Percentiles rank a stretch among this genome's conserved stretches.
These are phyloP conservation scores for Corythucha ciliata DNA, from an alignment of 2,888 invertebrate genomes.

Conservation along the genomic window DNA sequence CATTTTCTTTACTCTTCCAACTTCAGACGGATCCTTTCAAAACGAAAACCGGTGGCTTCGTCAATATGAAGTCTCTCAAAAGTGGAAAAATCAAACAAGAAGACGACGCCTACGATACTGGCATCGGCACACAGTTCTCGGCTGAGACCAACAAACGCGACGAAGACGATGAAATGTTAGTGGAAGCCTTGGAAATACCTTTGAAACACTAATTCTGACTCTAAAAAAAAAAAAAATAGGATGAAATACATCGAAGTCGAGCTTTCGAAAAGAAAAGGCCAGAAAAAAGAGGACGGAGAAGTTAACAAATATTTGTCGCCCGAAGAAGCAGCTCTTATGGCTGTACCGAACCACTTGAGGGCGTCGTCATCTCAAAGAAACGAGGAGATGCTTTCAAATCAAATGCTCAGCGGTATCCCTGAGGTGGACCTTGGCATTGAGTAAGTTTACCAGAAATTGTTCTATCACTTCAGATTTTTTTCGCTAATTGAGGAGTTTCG, in stretches of 20 bases:
- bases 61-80: conserved; percentile 78
- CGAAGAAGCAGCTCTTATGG: conserved; percentile 80
- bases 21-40: conserved; percentile 60
- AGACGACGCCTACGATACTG: conserved; percentile 86
- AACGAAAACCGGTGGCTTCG: conserved; percentile 75
- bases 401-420: conserved; percentile 99
- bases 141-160: conserved; percentile 96
- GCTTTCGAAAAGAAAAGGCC: conserved; percentile 72
- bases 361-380: conserved; percentile 78
- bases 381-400: conserved; percentile 99
- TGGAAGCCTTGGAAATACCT: conserved; percentile 33
- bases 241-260: conserved; percentile 79
- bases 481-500: too few relatives aligned
- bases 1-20: background rate
- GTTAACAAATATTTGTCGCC: conserved; percentile 61
- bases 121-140: conserved; percentile 94
- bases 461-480: conserved; percentile 1
- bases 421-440: conserved; percentile 99
- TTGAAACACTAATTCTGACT: conserved; percentile 3
- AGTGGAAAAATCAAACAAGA: conserved; percentile 68
- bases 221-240: too few relatives aligned
- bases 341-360: conserved; percentile 80
- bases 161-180: conserved; percentile 96
- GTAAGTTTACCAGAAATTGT: conserved; percentile 42
- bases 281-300: conserved; percentile 43